Conservation (phyloP, 2,113 vertebrate species). For the Alces alces region DNA sequence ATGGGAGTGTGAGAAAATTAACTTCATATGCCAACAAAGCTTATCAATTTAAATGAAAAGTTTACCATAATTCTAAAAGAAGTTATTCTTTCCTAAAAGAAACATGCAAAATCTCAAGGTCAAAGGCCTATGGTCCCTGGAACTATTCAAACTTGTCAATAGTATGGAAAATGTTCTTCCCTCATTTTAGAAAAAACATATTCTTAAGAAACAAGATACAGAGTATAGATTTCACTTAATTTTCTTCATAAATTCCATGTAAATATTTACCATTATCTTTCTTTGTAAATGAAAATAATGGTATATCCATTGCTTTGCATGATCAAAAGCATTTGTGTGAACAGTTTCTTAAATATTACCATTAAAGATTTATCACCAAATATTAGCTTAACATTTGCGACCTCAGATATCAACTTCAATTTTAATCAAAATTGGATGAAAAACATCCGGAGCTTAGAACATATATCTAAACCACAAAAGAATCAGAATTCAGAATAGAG, state of each 20-base stretch:
- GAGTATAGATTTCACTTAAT: background rate
- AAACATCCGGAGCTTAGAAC: background rate
- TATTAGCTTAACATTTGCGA: background rate
- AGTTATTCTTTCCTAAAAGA: background rate
- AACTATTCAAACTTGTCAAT: background rate
- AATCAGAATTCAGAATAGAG: background rate
- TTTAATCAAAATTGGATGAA: constrained; percentile 37
- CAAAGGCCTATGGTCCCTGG: background rate
- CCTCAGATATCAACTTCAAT: background rate
- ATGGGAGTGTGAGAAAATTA: background rate
- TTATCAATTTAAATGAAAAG: background rate
- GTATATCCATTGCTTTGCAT: background rate
- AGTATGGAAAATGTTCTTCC: background rate
- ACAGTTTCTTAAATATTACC: background rate
- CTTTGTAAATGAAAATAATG: background rate
- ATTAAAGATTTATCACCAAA: constrained; percentile 44
- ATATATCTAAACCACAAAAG: background rate
- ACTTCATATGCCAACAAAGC: background rate
- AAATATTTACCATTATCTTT: constrained; percentile 18
- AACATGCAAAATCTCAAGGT: background rate
- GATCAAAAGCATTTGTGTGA: background rate
- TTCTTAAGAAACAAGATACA: background rate
- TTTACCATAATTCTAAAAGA: background rate
- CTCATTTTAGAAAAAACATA: background rate
- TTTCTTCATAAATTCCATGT: background rate